Evolutionary conservation across 92 coral and sea anemone genomes (phyloP).

Genomic region (Phenganax subtilis): DNA sequence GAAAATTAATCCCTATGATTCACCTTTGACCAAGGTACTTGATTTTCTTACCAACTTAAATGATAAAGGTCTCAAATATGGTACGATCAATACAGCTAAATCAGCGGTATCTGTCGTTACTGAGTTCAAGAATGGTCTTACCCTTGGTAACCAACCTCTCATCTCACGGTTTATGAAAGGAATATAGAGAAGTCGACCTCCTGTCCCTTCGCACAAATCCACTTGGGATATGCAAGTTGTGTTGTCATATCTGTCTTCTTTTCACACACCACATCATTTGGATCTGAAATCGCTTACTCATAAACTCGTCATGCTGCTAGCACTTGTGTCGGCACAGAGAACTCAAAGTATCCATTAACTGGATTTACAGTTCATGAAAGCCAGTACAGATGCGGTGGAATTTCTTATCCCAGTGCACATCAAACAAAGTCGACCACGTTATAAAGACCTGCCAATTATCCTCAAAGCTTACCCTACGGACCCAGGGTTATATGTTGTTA

Average conservation of each 20-base stretch:
- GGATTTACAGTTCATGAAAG: conserved; percentile 45
- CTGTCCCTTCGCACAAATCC: conserved; percentile 29
- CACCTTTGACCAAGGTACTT: conserved; percentile 29
- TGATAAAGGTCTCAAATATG: conserved; percentile 38
- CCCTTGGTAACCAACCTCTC: conserved; percentile 38
- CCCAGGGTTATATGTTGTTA: background rate
- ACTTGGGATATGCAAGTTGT: conserved; percentile 46
- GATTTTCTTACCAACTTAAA: conserved; percentile 37
- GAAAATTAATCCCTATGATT: conserved; percentile 40
- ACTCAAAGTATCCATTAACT: conserved; percentile 41
- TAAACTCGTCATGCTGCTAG: conserved; percentile 28
- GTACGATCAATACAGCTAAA: conserved; percentile 40
- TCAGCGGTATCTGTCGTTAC: conserved; percentile 37
- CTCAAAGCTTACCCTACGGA: background rate
- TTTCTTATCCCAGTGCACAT: conserved; percentile 29
- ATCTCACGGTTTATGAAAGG: conserved; percentile 36
- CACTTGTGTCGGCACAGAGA: conserved; percentile 39
- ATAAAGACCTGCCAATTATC: background rate
- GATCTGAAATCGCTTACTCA: conserved; percentile 42
- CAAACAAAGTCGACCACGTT: conserved; percentile 46
- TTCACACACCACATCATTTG: conserved; percentile 8
- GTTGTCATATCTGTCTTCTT: conserved; percentile 16
- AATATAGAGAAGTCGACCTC: conserved; percentile 3
- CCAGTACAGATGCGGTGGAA: background rate
- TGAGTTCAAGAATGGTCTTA: background rate